Evolutionary conservation across 2,888 invertebrate genomes (phyloP).

Genomic region (Lepidocyrtinus sp.): DNA sequence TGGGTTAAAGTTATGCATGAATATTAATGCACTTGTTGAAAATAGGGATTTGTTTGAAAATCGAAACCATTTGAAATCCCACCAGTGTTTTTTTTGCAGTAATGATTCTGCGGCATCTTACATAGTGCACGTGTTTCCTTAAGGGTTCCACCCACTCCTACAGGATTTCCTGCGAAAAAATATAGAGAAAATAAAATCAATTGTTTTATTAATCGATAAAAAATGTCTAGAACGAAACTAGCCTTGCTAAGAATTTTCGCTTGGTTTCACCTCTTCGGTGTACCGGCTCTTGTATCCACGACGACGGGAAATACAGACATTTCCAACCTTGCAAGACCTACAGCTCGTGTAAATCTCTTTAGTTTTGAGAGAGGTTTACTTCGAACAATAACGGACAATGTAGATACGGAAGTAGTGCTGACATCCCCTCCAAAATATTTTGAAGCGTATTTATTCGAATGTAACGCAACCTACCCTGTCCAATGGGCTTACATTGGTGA

Average conservation of each 20-base stretch:
- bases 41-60: no score
- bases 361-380: conserved; percentile 63
- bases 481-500: conserved; percentile 67
- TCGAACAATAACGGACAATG: conserved; percentile 53
- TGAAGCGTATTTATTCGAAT: conserved; percentile 65
- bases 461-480: conserved; percentile 64
- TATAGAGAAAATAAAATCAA: no score
- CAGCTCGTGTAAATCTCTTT: conserved; percentile 52
- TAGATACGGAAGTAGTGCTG: conserved; percentile 61
- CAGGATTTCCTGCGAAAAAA: no score
- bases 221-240: conserved; percentile 38
- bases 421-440: conserved; percentile 58
- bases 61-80: no score
- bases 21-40: no score
- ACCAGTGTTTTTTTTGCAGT: no score
- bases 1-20: no score
- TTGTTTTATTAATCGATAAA: no score
- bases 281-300: conserved; percentile 10
- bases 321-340: conserved; percentile 31
- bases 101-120: no score
- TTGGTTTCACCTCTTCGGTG: conserved; percentile 25
- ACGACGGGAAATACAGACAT: not conserved
- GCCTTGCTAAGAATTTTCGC: conserved; percentile 26
- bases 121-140: no score
- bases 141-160: no score